Evolutionary conservation across 2,113 vertebrate genomes (phyloP).

Genomic region (Azemiops feae): DNA sequence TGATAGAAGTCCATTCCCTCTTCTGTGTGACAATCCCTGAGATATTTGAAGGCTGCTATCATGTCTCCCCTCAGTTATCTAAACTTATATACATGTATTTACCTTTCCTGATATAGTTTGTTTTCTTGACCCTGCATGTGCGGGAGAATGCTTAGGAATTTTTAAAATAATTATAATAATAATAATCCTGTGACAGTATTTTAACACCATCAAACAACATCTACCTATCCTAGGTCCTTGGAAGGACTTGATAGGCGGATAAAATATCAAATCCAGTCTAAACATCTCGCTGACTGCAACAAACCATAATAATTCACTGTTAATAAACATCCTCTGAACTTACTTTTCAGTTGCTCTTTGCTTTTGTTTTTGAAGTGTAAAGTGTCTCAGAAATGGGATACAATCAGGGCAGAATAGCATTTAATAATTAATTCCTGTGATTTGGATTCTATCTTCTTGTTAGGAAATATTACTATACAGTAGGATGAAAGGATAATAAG

Average conservation of each 20-base stretch:
- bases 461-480: neutral
- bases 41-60: neutral
- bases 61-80: neutral
- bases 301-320: neutral
- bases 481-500: neutral
- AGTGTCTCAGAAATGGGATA: neutral
- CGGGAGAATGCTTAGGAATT: neutral
- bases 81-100: neutral
- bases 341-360: neutral
- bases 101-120: neutral
- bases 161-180: neutral
- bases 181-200: neutral
- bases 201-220: neutral
- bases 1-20: neutral
- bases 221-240: neutral
- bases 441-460: neutral
- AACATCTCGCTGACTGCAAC: neutral
- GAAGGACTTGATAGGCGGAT: neutral
- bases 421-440: neutral
- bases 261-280: neutral
- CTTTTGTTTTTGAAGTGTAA: neutral
- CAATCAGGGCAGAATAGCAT: neutral
- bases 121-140: neutral
- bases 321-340: neutral
- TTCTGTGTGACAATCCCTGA: neutral